Percentiles rank a stretch among this genome's conserved stretches.
These are phyloP conservation scores for Oryzias curvinotus DNA, from an alignment of 2,113 vertebrate genomes.

Conservation along the genomic window DNA sequence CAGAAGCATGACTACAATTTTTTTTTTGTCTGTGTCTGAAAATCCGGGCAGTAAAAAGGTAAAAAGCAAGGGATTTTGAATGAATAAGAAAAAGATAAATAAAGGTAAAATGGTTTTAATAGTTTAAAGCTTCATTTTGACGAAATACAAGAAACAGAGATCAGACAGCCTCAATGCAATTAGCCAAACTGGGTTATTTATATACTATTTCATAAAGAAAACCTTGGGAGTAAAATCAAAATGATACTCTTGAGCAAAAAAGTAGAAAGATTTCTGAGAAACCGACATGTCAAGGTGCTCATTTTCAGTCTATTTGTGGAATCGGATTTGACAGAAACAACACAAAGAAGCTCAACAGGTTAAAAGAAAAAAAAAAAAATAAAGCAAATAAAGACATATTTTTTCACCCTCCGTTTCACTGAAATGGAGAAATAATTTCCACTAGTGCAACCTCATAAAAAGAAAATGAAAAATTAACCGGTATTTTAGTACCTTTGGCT, in stretches of 20 bases:
- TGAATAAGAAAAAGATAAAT: no score
- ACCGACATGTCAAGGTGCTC: slow-evolving; percentile 31
- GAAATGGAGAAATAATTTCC: slow-evolving; percentile 56
- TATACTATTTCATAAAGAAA: background rate
- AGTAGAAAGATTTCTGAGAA: slow-evolving; percentile 28
- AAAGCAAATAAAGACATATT: slow-evolving; percentile 7
- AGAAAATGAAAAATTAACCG: slow-evolving; percentile 16
- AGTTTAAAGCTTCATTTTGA: slow-evolving; percentile 20
- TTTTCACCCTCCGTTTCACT: slow-evolving; percentile 1
- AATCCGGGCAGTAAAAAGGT: no score
- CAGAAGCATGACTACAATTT: no score
- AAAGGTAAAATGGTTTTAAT: background rate
- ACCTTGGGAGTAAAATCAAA: slow-evolving; percentile 38
- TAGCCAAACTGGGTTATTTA: slow-evolving; percentile 8
- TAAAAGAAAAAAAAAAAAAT: slow-evolving; percentile 34
- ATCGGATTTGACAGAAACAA: slow-evolving; percentile 25
- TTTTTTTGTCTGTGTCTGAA: no score
- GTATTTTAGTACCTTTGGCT: slow-evolving; percentile 59
- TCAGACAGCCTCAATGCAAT: slow-evolving; percentile 53
- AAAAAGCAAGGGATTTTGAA: no score
- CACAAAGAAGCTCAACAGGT: slow-evolving; percentile 55
- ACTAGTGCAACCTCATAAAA: slow-evolving; percentile 14
- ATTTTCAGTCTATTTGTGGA: slow-evolving; percentile 21
- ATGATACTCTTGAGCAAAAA: background rate
- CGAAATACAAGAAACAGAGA: slow-evolving; percentile 15